Evolutionary conservation across 2,113 vertebrate genomes (phyloP).

Genomic region (Nycticryphes semicollaris): DNA sequence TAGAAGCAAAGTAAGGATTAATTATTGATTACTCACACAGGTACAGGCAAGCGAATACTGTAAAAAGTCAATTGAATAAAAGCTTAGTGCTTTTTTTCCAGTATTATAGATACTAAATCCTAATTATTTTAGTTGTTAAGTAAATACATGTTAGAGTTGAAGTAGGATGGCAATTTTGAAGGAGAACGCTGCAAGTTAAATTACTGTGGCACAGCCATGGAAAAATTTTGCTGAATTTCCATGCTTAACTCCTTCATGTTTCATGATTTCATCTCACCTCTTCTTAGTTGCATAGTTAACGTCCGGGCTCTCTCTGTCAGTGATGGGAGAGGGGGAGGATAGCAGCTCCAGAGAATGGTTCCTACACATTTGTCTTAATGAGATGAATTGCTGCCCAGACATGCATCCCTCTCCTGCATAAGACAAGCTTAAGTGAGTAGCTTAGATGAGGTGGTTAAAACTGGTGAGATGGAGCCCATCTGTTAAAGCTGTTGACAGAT

Average conservation of each 20-base stretch:
- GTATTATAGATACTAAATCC: not conserved
- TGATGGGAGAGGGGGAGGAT: not conserved
- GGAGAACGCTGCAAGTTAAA: not conserved
- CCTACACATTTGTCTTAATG: not conserved
- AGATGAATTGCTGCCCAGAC: not conserved
- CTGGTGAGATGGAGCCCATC: not conserved
- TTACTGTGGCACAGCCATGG: not conserved
- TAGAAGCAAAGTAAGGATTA: not conserved
- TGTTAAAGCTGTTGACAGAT: not conserved
- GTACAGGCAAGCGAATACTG: not conserved
- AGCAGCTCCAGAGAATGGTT: not conserved
- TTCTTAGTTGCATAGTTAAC: not conserved
- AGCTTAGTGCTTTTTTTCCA: not conserved
- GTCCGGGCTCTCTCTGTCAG: not conserved
- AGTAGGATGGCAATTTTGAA: not conserved
- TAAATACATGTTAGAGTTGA: not conserved
- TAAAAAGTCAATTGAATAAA: not conserved
- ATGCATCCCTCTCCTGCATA: not conserved
- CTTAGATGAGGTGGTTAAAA: not conserved
- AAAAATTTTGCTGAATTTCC: not conserved
- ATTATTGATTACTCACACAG: not conserved
- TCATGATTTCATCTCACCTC: not conserved
- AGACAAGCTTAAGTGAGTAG: not conserved
- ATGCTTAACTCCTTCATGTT: rapidly evolving
- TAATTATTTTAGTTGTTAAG: not conserved